Percentiles rank a stretch among this genome's conserved stretches.
Evolutionary conservation across 2,888 invertebrate species (phyloP).

Genomic region (Brachynemurus nebulosus): DNA sequence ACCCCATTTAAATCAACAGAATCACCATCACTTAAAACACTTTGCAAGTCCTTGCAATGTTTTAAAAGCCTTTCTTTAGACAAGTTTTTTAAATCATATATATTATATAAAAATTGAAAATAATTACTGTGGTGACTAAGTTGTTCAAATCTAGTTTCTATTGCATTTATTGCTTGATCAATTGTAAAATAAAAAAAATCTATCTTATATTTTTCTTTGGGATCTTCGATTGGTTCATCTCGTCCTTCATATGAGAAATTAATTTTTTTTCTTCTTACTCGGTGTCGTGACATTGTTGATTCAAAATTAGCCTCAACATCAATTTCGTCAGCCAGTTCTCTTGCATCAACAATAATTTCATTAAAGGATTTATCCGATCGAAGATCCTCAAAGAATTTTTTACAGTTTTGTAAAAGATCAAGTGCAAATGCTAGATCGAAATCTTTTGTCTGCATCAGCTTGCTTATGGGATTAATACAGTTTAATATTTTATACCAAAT

Average conservation of each 20-base stretch:
- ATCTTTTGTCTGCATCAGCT: conserved; percentile 18
- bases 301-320: conserved; percentile 16
- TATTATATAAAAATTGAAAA: conserved; percentile 17
- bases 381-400: conserved; percentile 18
- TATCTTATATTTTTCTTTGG: conserved; percentile 17
- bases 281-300: conserved; percentile 14
- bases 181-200: conserved; percentile 4
- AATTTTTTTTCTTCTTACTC: conserved; percentile 15
- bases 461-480: conserved; percentile 18
- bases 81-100: conserved; percentile 12
- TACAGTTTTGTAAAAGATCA: conserved; percentile 17
- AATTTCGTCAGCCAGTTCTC: conserved; percentile 17
- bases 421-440: conserved; percentile 16
- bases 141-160: conserved; percentile 14
- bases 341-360: conserved; percentile 18
- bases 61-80: conserved; percentile 12
- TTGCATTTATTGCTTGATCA: conserved; percentile 15
- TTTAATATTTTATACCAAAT: conserved; percentile 16
- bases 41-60: conserved; percentile 13
- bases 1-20: conserved; percentile 12
- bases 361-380: conserved; percentile 17
- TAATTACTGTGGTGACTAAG: conserved; percentile 15
- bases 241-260: conserved; percentile 15
- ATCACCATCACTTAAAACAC: conserved; percentile 8
- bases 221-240: conserved; percentile 16